Evolutionary conservation across 1,140 invertebrate species (phyloP).

Genomic region (Ostrea denselamellosa): DNA sequence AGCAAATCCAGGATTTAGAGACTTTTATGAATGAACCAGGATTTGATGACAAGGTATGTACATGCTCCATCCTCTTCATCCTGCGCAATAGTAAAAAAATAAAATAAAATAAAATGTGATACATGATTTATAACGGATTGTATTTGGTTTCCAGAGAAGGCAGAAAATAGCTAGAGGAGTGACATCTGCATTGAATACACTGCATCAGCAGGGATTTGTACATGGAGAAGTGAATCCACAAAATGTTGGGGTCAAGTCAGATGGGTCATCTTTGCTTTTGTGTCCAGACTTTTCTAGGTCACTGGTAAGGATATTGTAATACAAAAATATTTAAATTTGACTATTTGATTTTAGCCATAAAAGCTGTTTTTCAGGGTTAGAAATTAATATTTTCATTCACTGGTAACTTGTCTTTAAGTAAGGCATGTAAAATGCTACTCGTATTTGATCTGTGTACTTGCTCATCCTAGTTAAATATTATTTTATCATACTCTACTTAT

Average conservation of each 20-base stretch:
- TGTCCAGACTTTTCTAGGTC: slow-evolving; percentile 60
- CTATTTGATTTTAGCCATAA: too few species aligned
- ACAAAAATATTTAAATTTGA: too few species aligned
- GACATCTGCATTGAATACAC: slow-evolving; percentile 43
- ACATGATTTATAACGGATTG: background rate
- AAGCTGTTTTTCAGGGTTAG: too few species aligned
- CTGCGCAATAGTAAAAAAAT: background rate
- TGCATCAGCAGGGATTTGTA: slow-evolving; percentile 58
- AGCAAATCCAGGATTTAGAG: slow-evolving; percentile 33
- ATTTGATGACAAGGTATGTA: slow-evolving; percentile 33
- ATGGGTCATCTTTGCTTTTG: slow-evolving; percentile 53
- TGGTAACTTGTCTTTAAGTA: too few species aligned
- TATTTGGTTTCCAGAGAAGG: slow-evolving; percentile 48
- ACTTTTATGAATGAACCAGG: background rate
- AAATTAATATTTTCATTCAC: too few species aligned
- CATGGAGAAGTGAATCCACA: slow-evolving; percentile 61
- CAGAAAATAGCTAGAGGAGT: slow-evolving; percentile 53
- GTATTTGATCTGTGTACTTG: too few species aligned
- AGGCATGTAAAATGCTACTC: too few species aligned
- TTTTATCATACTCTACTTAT: too few species aligned
- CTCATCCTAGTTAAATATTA: too few species aligned
- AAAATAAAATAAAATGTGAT: background rate
- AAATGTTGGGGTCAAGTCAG: slow-evolving; percentile 56
- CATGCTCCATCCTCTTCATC: background rate
- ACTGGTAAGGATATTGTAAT: slow-evolving; percentile 46